A percentile compares a stretch with the other conserved stretches of the same genome.
phyloP scores from a whole-genome alignment of 2,797 vertebrate genomes.

The Notoglanidium macrostoma region DNA sequence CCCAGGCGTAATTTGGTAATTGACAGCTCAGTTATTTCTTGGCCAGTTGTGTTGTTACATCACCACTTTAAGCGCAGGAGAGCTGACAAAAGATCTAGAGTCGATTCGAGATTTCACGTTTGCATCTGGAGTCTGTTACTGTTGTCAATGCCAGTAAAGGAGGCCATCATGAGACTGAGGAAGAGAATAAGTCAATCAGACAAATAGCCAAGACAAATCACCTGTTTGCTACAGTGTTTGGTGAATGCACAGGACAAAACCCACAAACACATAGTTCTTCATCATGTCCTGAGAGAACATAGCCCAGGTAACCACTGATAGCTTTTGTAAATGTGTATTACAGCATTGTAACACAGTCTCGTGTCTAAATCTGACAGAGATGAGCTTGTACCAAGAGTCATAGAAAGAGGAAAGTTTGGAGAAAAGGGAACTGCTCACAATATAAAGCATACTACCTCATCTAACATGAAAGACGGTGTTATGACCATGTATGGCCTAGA shows the following conservation, averaged over 20 bases:
- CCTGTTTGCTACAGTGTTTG: slow-evolving; percentile 12
- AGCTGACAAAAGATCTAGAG: slow-evolving; percentile 6
- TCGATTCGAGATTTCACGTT: slow-evolving; percentile 8
- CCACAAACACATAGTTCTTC: background rate
- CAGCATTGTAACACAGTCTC: background rate
- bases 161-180: background rate
- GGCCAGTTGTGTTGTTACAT: slow-evolving; percentile 21
- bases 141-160: slow-evolving; percentile 13
- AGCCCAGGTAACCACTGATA: background rate
- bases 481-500: slow-evolving; percentile 20
- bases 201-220: slow-evolving; percentile 5
- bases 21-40: slow-evolving; percentile 26
- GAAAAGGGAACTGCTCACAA: slow-evolving; percentile 5
- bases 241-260: background rate
- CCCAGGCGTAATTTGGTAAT: slow-evolving; percentile 17
- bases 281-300: background rate
- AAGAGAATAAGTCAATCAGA: slow-evolving; percentile 17
- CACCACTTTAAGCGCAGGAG: slow-evolving; percentile 1
- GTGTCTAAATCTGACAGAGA: background rate
- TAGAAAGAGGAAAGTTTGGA: slow-evolving; percentile 21
- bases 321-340: background rate
- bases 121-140: slow-evolving; percentile 25
- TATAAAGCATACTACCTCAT: slow-evolving; percentile 3
- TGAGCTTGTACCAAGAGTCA: background rate
- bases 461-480: background rate